Base-by-base conservation (phyloP, 2,888 invertebrate species). In the Schizaphis graminum region DNA sequence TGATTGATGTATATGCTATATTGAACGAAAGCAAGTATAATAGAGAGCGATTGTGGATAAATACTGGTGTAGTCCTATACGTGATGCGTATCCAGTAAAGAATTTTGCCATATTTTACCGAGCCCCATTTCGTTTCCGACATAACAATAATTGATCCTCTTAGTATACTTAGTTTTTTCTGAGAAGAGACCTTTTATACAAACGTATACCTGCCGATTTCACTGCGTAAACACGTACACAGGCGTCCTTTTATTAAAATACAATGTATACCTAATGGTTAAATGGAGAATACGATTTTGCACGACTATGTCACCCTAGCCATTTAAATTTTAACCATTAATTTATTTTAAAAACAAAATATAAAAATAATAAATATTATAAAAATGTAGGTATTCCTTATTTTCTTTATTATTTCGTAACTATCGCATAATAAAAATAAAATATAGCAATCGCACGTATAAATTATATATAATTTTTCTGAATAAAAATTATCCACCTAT, bases 161-260 rank as follows among this genome's bases (percentile, higher is more conserved):
- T 67, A 16, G 1, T 47, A 53, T 56, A 11, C 24, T 92, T 53
- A 24, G 13, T 88, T 77, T 92, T 92, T 93, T 93, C 92, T 26
- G n/a, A 89, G 92, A 93, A 93, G 44, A 84, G n/a, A 44, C 77
- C 91, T 92, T 89, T 88, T 67, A 56, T 53, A 56, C 26, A 92
- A 53, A 88, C 26, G n/a, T 57, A 10, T 88, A 88, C 88, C 88
- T 92, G 67, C 67, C 77, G 67, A 47, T 61, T 61, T 67, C 47
- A n/a, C 57, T 57, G 41, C 28, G 35, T 21, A 11, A 28, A 91
- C 56, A n/a, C 47, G 28, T 16, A 44, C 28, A 91, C 56, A 28
- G 35, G 49, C 41, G 28, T 44, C 44, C 28, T 53, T 56, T 35
- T 88, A 88, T 86, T 47, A 41, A 77, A 77, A 77, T 77, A 77